Base-by-base conservation (phyloP, 2,888 invertebrate species). In the Congeria kusceri region DNA sequence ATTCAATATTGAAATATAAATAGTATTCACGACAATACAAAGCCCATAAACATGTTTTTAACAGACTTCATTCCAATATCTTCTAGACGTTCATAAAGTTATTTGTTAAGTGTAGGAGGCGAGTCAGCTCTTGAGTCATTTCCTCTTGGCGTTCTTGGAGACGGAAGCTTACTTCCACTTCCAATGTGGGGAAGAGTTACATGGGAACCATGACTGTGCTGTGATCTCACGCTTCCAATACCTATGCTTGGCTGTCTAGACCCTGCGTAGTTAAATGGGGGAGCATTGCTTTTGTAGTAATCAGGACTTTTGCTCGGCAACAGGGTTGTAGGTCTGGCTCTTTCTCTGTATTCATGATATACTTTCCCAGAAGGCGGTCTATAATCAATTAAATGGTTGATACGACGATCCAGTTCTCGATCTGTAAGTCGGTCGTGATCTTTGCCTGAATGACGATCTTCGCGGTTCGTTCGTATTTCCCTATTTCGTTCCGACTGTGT, bases 271-370 rank as follows among this genome's bases (percentile, higher is more conserved):
- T n/a, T 29, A 44, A 67, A 72, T 15, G 76, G 72, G 13, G 74
- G 79, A n/a, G 59, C 72, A 15, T 72, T 65, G 39, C 47, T 68
- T 25, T 75, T 76, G 72, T 80, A 80, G 23, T 65, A 65, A 65
- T 76, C 80, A 1, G 80, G 80, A 27, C 72, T 80, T 58, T 62
- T 67, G 27, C 53, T 76, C 44, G 67, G 46, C 3, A 57, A 15
- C 1, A 27, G 15, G 9, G 68, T 64, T n/a, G 47, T 57, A 1
- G 29, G 46, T 49, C 29, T 57, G 32, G 29, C 3, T 47, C 58
- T 72, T 25, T 77, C 76, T 27, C 76, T 64, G 53, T 69, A 76
- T 18, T 59, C 76, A 27, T 77, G 66, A 47, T 62, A 65, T 20
- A 64, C n/a, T 56, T 65, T 72, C 0, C 29, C 49, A 23, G 71